Base-by-base conservation (phyloP, 2,113 vertebrate species). In the Apus apus region DNA sequence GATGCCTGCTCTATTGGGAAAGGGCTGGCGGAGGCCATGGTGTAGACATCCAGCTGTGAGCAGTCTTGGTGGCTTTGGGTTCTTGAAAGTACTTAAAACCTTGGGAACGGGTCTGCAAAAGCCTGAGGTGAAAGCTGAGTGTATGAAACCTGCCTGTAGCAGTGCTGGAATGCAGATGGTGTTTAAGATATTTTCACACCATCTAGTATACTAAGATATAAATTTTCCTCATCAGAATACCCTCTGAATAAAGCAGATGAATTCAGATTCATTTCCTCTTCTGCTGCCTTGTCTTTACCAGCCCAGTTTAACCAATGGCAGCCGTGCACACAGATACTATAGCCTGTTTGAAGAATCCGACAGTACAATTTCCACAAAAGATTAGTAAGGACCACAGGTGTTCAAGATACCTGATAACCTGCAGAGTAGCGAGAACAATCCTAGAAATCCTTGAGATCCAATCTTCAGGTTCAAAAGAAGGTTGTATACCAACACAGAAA, bases 401-500 rank as follows among this genome's bases (percentile, higher is more conserved):
- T 75, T 88, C 45, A 18, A 88, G 96, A 86, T 95, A 96, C 88
- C 88, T 82, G 88, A 57, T 88, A 94, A 87, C 85, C 90, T 72
- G 83, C 51, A 68, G 93, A 80, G 80, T 0, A 78, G 68, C 0
- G 15, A 96, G 85, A 95, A 83, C 65, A 92, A 53, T 94, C 79
- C 78, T 77, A 94, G 84, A 92, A 89, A 84, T 96, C 85, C 90
- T 74, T 75, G 68, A 58, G 34, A 72, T 84, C 45, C 66, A 71
- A 46, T 84, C 75, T 84, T 71, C 90, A 43, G 22, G 81, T 93
- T 79, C 87, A 81, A 74, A 87, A 81, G 60, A 67, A 84, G 16
- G 56, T 1, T 94, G 72, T 77, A 48, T 61, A 73, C 46, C 79
- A 67, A 51, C 40, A 94, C 19, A 94, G 73, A 89, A 64, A 85